Percentiles rank a stretch among this genome's conserved stretches.
Evolutionary conservation across 2,797 vertebrate species (phyloP).

Genomic region (Chaetodon trifasciatus): DNA sequence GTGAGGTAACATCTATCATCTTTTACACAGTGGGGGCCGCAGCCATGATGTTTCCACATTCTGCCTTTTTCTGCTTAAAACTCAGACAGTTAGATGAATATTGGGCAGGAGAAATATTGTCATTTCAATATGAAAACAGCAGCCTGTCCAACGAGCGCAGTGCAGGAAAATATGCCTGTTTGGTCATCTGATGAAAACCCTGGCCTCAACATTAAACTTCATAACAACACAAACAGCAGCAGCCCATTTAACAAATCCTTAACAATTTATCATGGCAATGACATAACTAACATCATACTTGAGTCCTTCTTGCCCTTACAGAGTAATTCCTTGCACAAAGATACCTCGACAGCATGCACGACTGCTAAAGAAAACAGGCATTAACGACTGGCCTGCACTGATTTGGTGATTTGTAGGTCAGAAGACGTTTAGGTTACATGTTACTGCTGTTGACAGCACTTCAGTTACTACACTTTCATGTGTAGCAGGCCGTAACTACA

Average conservation of each 20-base stretch:
- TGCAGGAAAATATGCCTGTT: slow-evolving; percentile 14
- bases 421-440: background rate
- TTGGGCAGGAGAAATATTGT: slow-evolving; percentile 1
- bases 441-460: background rate
- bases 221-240: background rate
- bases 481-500: no score
- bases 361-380: no score
- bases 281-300: background rate
- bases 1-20: slow-evolving; percentile 41
- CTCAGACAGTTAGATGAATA: background rate
- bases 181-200: slow-evolving; percentile 1
- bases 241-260: background rate
- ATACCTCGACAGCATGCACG: background rate
- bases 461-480: background rate
- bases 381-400: background rate
- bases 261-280: slow-evolving; percentile 14
- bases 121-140: slow-evolving; percentile 21
- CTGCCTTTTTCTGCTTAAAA: background rate
- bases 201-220: background rate
- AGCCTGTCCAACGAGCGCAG: background rate
- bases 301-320: background rate
- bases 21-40: slow-evolving; percentile 1
- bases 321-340: background rate
- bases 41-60: slow-evolving; percentile 16
- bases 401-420: background rate